Evolutionary conservation across 1,140 invertebrate species (phyloP), one percentile per base, ranked within the genome.

Genomic region (Mactra quadrangularis): DNA sequence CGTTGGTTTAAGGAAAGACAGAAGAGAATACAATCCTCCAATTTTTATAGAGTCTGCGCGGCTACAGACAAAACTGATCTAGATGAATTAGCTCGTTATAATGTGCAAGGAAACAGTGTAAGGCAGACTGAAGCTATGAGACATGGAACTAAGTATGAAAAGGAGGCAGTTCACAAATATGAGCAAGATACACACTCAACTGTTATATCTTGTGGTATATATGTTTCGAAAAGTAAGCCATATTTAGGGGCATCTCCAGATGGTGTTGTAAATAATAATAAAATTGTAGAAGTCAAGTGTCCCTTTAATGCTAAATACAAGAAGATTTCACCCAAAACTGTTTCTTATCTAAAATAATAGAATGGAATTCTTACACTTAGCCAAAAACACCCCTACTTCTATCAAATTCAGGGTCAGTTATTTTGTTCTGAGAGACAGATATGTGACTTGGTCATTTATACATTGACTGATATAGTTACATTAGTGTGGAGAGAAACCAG

Each of bases 341-440:
- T 83, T 33, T 53, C 60, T 9, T 55, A 71, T 70, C 68, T 50
- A 25, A 31, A 82, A n/a, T 1, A 31, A 50, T 11, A 22, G 41
- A 62, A 75, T 55, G 66, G 35, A n/a, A 41, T 35, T n/a, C 35
- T 83, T 72, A 53, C 71, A 4, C 19, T 27, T 25, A 22, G 38
- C 85, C 6, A 72, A 76, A 33, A 35, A 60, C 31, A 87, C 50
- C 75, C 76, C 38, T 87, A 86, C 47, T 77, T 76, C 64, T 87
- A 84, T 77, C 75, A 87, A 72, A 77, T 85, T 33, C 84, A 87
- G 41, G 81, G 86, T 47, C 84, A 85, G 68, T 33, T 87, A n/a
- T 74, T 81, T 22, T 83, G 79, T 74, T 75, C 84, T 29, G 75
- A 57, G 52, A 25, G 45, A 47, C 29, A 79, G 1, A 0, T 22